Percentiles rank a stretch among this genome's conserved stretches.
These are phyloP conservation scores for Zaprionus ghesquierei DNA, from an alignment of 1,140 invertebrate species.

Conservation along the genomic window DNA sequence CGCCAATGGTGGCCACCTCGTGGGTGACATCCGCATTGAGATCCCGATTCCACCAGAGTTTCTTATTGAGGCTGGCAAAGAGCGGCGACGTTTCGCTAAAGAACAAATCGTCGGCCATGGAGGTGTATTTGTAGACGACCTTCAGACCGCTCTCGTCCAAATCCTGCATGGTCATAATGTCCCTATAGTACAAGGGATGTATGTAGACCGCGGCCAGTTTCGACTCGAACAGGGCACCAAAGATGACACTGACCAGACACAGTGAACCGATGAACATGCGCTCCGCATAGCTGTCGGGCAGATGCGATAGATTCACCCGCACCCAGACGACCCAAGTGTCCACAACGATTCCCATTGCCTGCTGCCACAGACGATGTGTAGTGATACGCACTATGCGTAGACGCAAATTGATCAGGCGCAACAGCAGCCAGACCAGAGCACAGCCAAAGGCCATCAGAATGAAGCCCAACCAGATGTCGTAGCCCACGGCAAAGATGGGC, in stretches of 20 bases:
- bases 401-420: slow-evolving; percentile 52
- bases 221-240: slow-evolving; percentile 81
- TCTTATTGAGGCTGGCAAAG: slow-evolving; percentile 70
- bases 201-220: slow-evolving; percentile 81
- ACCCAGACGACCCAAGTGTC: slow-evolving; percentile 79
- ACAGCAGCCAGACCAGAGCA: slow-evolving; percentile 58
- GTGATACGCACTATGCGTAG: slow-evolving; percentile 33
- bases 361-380: slow-evolving; percentile 18
- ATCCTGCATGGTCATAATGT: slow-evolving; percentile 82
- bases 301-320: slow-evolving; percentile 53
- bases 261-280: slow-evolving; percentile 73
- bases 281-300: slow-evolving; percentile 67
- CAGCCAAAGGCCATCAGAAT: slow-evolving; percentile 54
- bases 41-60: slow-evolving; percentile 60
- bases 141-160: slow-evolving; percentile 79
- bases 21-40: slow-evolving; percentile 61
- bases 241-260: slow-evolving; percentile 79
- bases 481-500: slow-evolving; percentile 78
- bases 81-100: slow-evolving; percentile 74
- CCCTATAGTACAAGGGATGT: slow-evolving; percentile 79
- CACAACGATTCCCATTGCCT: slow-evolving; percentile 61
- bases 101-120: slow-evolving; percentile 80
- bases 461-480: slow-evolving; percentile 78
- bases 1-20: slow-evolving; percentile 57
- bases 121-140: slow-evolving; percentile 77